A percentile compares a stretch with the other conserved stretches of the same genome.
Conservation (phyloP, 2,888 invertebrate species). For the Yponomeuta evonymella region DNA sequence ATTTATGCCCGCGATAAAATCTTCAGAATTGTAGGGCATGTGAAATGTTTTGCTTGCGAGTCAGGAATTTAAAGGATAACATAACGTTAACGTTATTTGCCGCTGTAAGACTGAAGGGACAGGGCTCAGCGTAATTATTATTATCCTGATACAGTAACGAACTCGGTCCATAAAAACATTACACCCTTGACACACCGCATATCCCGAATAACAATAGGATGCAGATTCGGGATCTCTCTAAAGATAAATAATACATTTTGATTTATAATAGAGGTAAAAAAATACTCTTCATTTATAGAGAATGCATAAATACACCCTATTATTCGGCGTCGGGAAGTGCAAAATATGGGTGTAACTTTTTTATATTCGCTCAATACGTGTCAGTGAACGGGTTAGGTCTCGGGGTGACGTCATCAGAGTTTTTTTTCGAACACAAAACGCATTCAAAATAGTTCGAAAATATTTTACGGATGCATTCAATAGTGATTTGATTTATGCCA, state of each 20-base stretch:
- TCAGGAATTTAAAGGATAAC: background rate
- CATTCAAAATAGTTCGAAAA: slow-evolving; percentile 74
- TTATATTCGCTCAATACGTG: slow-evolving; percentile 66
- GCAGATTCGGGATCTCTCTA: slow-evolving; percentile 72
- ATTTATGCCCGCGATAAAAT: slow-evolving; percentile 60
- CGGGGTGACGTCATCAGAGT: slow-evolving; percentile 39
- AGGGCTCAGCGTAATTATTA: slow-evolving; percentile 22
- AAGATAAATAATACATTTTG: slow-evolving; percentile 77
- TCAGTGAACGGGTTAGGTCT: slow-evolving; percentile 71
- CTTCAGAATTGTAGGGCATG: slow-evolving; percentile 23
- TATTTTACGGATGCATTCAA: slow-evolving; percentile 73
- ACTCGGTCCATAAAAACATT: slow-evolving; percentile 61
- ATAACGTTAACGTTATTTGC: slow-evolving; percentile 20
- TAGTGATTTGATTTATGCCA: slow-evolving; percentile 75
- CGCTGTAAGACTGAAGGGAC: background rate
- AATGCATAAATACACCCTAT: slow-evolving; percentile 76
- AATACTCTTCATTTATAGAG: slow-evolving; percentile 74
- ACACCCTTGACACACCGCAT: slow-evolving; percentile 75
- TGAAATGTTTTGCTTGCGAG: background rate
- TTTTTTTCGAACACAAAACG: slow-evolving; percentile 46
- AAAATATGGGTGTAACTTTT: slow-evolving; percentile 76
- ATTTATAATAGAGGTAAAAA: slow-evolving; percentile 74
- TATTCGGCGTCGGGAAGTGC: slow-evolving; percentile 73
- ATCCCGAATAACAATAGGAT: slow-evolving; percentile 73
- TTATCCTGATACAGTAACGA: slow-evolving; percentile 41